Evolutionary conservation across 2,797 vertebrate genomes (phyloP).

Genomic region (Lerista edwardsae): DNA sequence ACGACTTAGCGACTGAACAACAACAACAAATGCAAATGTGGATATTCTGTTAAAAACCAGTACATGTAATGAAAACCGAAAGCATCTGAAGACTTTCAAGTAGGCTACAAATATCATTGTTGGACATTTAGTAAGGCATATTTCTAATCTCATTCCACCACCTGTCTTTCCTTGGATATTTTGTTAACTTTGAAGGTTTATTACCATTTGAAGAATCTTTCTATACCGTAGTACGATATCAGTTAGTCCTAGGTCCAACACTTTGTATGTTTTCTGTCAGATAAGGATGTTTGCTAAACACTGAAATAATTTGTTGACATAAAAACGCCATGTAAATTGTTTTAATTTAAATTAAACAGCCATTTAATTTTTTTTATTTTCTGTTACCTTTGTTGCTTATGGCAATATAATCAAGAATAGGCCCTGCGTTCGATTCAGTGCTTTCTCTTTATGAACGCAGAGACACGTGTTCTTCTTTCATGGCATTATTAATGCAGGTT

Average conservation of each 20-base stretch:
- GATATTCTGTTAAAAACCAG: background rate
- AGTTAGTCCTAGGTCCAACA: background rate
- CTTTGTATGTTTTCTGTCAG: background rate
- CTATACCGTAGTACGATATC: background rate
- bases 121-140: conserved; percentile 1
- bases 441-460: conserved; percentile 34
- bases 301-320: background rate
- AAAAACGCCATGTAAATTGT: conserved; percentile 21
- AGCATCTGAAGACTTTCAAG: background rate
- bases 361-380: conserved; percentile 38
- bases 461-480: background rate
- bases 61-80: conserved; percentile 4
- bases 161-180: background rate
- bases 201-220: background rate
- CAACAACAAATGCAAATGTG: no score
- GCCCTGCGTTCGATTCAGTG: background rate
- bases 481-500: background rate
- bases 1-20: no score
- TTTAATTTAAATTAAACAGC: background rate
- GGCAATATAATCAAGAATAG: conserved; percentile 47
- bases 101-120: background rate
- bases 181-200: background rate
- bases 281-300: background rate
- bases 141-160: conserved; percentile 42
- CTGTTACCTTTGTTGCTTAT: conserved; percentile 38